Evolutionary conservation across 2,888 invertebrate genomes (phyloP).

Genomic region (Lycia hirtaria): DNA sequence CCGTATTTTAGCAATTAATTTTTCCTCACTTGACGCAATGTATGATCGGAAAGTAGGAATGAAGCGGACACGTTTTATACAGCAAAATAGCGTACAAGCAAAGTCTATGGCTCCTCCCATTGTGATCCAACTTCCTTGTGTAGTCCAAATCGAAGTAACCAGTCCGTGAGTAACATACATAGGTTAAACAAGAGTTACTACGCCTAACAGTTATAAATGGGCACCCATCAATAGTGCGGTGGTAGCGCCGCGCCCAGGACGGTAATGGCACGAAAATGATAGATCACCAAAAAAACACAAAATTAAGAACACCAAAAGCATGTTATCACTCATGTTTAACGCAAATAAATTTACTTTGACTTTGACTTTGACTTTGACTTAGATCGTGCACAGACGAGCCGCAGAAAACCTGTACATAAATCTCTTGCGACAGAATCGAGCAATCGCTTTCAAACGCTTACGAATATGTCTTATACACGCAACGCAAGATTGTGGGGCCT

Average conservation of each 20-base stretch:
- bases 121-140: too few species aligned
- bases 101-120: too few species aligned
- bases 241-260: constrained; percentile 38
- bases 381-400: constrained; percentile 51
- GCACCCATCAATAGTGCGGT: constrained; percentile 38
- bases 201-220: constrained; percentile 37
- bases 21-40: too few species aligned
- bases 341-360: too few species aligned
- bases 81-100: too few species aligned
- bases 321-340: too few species aligned
- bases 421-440: constrained; percentile 32
- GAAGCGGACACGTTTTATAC: too few species aligned
- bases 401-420: constrained; percentile 42
- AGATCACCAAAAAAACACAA: too few species aligned
- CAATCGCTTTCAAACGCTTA: constrained; percentile 20
- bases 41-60: too few species aligned
- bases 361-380: too few species aligned
- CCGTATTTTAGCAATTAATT: too few species aligned
- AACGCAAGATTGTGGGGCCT: background rate
- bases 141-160: background rate
- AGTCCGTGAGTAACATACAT: background rate
- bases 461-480: background rate
- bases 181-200: constrained; percentile 3
- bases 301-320: too few species aligned
- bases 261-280: constrained; percentile 73